phyloP scores from a whole-genome alignment of 2,113 vertebrate species.

The Terrapene triunguis region DNA sequence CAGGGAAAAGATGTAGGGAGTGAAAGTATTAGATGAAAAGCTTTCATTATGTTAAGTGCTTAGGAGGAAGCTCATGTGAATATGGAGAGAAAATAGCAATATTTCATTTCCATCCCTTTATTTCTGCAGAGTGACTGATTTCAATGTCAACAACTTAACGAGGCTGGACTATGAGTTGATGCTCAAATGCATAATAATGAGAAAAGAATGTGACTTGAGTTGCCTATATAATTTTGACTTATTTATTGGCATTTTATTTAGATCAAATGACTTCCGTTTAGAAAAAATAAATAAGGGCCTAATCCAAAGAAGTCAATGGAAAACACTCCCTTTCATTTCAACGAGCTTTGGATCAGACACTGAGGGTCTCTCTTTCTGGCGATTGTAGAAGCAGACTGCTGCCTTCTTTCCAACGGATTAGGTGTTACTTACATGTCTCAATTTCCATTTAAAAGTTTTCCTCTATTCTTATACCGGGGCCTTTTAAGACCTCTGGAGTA shows the following conservation, averaged over 20 bases:
- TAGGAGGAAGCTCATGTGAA: slow-evolving; percentile 52
- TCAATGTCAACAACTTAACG: slow-evolving; percentile 56
- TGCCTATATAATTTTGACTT: background rate
- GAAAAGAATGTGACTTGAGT: slow-evolving; percentile 8
- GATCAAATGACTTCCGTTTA: background rate
- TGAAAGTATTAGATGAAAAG: slow-evolving; percentile 57
- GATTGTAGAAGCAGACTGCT: background rate
- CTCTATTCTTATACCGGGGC: background rate
- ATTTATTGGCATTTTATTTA: background rate
- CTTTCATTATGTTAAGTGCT: slow-evolving; percentile 55
- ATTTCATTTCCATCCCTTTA: slow-evolving; percentile 62
- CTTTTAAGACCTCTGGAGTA: background rate
- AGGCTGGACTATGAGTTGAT: slow-evolving; percentile 21
- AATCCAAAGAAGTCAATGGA: background rate
- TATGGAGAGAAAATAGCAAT: slow-evolving; percentile 56
- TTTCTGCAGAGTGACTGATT: slow-evolving; percentile 59
- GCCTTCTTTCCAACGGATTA: background rate
- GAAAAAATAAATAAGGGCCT: background rate
- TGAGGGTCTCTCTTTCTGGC: background rate
- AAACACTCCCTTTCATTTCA: background rate
- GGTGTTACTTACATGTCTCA: background rate
- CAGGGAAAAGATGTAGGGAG: slow-evolving; percentile 49
- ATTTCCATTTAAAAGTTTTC: slow-evolving; percentile 5
- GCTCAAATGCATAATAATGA: slow-evolving; percentile 55
- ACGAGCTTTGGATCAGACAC: background rate